Evolutionary conservation across 2,888 invertebrate species (phyloP).

Genomic region (Glyphotaelius pellucidus): DNA sequence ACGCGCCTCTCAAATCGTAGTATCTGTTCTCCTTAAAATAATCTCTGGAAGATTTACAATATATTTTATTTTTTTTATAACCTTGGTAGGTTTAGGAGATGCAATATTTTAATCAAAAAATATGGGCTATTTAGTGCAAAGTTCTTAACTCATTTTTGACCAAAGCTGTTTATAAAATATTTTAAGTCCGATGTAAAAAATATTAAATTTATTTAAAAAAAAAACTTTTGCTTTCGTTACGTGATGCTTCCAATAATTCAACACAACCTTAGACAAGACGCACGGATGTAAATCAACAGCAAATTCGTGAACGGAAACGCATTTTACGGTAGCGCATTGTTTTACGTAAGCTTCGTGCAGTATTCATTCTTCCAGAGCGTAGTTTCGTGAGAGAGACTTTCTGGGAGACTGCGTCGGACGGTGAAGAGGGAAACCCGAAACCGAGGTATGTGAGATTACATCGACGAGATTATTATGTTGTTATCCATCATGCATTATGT

Average conservation of each 20-base stretch:
- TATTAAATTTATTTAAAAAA: too few relatives aligned
- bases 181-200: too few relatives aligned
- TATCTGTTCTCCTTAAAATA: too few relatives aligned
- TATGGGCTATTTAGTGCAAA: too few relatives aligned
- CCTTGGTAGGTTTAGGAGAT: too few relatives aligned
- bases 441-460: background rate
- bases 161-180: too few relatives aligned
- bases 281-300: background rate
- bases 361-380: constrained; percentile 3
- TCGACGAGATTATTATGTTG: background rate
- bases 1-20: too few relatives aligned
- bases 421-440: constrained; percentile 6
- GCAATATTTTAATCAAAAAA: too few relatives aligned
- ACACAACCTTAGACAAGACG: background rate
- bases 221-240: background rate
- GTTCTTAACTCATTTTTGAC: too few relatives aligned
- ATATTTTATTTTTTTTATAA: too few relatives aligned
- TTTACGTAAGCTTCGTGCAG: background rate
- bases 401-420: constrained; percentile 29
- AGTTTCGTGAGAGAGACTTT: constrained; percentile 20
- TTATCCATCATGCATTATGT: background rate
- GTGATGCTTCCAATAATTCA: background rate
- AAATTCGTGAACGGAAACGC: background rate
- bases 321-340: constrained; percentile 2
- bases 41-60: too few relatives aligned